Evolutionary conservation across 23 tunicate genomes (phyloP), one percentile per base, ranked within the genome.

Genomic region (Styela plicata): DNA sequence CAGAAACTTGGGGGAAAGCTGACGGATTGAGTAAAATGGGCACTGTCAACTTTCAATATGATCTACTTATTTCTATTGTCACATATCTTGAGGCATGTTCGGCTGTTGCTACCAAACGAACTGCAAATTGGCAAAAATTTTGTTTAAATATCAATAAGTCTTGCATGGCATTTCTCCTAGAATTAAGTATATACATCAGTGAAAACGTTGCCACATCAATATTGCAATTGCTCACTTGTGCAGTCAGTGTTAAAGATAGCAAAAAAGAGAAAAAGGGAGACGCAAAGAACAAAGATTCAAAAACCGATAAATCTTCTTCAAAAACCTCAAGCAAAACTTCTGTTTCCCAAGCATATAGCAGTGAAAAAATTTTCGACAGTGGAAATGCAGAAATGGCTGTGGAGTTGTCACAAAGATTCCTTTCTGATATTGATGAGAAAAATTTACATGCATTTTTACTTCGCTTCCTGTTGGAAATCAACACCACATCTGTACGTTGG

Each of bases 381-480:
- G 64, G 64, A n/a, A 33, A 52, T 26, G 73, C 34, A 2, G 83
- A 75, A 0, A 67, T 91, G 88, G 87, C 85, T 24, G 70, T 62
- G 63, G 84, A 91, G 68, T 80, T 93, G 2, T 88, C 87, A 2
- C 75, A 34, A 22, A 66, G 34, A 69, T 78, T 93, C 1, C 65
- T 93, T 80, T 62, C 69, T 61, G 73, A 67, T 22, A 82, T 93
- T 3, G 33, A 52, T 27, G 93, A 93, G 37, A 80, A 70, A 2
- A 74, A 64, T 30, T 73, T 93, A 52, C 25, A 34, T 31, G 76
- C 80, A 22, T 93, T 93, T 69, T 33, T 93, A 68, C 75, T 76
- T 22, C 89, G 90, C 71, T 93, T 93, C 80, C 66, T 93, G 30
- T 86, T 93, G 44, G 93, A 88, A 31, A 88, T 93, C 83, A 93